These are phyloP conservation scores for Callosobruchus maculatus DNA, from an alignment of 2,888 invertebrate genomes.

Conservation along the genomic window DNA sequence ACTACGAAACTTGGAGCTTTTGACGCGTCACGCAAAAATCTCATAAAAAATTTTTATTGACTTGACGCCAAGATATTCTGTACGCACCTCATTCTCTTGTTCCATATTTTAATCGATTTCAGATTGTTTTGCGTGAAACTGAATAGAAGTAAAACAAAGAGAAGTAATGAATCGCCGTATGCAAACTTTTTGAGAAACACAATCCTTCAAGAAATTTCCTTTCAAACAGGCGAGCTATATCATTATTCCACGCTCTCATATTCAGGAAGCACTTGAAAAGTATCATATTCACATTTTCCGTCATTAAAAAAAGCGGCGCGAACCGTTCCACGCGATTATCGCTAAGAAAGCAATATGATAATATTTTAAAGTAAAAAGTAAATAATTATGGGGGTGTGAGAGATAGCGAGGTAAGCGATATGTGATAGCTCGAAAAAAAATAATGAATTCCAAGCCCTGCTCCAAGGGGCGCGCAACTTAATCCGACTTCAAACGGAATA, in stretches of 20 bases:
- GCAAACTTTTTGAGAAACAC: not conserved
- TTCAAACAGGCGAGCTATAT: not conserved
- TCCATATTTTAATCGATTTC: no score
- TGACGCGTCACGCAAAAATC: no score
- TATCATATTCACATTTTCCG: not conserved
- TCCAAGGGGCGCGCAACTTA: slow-evolving; percentile 29
- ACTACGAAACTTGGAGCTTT: no score
- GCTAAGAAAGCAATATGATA: slow-evolving; percentile 33
- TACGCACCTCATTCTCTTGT: no score
- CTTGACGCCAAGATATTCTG: no score
- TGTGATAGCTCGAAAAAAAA: slow-evolving; percentile 30
- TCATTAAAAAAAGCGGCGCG: not conserved
- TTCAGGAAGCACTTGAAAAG: not conserved
- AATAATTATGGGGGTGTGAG: slow-evolving; percentile 29
- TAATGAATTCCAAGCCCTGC: slow-evolving; percentile 30
- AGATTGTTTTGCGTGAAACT: no score
- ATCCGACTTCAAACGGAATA: slow-evolving; percentile 36
- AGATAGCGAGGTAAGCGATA: slow-evolving; percentile 19
- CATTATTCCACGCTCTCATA: not conserved
- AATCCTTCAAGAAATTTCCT: not conserved
- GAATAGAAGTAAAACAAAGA: not conserved
- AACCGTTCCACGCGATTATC: slow-evolving; percentile 9
- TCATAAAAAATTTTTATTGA: no score
- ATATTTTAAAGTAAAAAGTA: slow-evolving; percentile 25
- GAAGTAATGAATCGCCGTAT: not conserved